Base-by-base conservation (phyloP, 2,888 invertebrate genomes). In the Zelleria hepariella region DNA sequence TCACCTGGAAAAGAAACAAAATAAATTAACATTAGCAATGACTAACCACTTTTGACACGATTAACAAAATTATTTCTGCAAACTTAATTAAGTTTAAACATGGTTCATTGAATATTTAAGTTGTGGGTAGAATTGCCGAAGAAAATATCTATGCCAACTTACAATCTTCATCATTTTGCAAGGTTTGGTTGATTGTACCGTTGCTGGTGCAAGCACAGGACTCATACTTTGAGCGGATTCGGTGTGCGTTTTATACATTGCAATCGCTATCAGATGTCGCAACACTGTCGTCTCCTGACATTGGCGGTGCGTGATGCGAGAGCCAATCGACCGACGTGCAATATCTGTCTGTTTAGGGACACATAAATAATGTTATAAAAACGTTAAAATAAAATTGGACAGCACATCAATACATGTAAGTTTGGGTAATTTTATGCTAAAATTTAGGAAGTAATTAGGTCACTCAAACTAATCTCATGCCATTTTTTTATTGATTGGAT, bases 91-190 rank as follows among this genome's bases (percentile, higher is more conserved):
- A 21, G 8, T 32, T 32, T 32, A 56, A n/a, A n/a, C n/a, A n/a
- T n/a, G n/a, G n/a, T n/a, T n/a, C n/a, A n/a, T n/a, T n/a, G n/a
- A n/a, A n/a, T n/a, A n/a, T n/a, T n/a, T n/a, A n/a, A n/a, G n/a
- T n/a, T n/a, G n/a, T n/a, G n/a, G n/a, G n/a, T n/a, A n/a, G n/a
- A n/a, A n/a, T 7, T 26, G 6, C 5, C 15, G 20, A 10, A 21
- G 23, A n/a, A 10, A 56, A 10, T 21, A 21, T 15, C 20, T 15
- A 18, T 2, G 10, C 15, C 5, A 56, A 59, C 86, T 86, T 67
- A 87, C 87, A 64, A 83, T 70, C 69, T 87, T 87, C 77, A 85
- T 82, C 86, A 87, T 86, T 74, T 80, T 86, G 75, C 10, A 72
- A 59, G 65, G 62, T 69, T 71, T 64, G 67, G 58, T 72, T 73